Evolutionary conservation across 1,140 invertebrate genomes (phyloP), one percentile per base, ranked within the genome.

Genomic region (Rhopalosiphum padi): DNA sequence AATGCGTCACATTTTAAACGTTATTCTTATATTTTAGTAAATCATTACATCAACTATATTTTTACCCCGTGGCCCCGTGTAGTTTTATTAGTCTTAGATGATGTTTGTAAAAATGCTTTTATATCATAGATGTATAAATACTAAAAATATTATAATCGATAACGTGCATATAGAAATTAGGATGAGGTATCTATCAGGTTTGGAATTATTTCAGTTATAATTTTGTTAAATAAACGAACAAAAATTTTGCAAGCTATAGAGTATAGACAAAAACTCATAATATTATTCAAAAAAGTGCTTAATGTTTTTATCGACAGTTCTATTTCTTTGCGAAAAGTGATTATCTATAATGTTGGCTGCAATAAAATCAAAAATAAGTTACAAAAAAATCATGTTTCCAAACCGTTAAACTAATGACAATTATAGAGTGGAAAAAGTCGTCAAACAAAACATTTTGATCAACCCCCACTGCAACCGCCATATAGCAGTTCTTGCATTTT

Each of bases 371-470:
- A 11, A 68, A 9, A 60, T 37, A 90, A 90, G 55, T 68, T 68
- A 18, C 18, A 0, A 43, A 7, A 86, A 91, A 93, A 0, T 82
- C 91, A 53, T 93, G 91, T 55, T 93, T 55, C 23, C 2, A 18
- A 55, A n/a, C 35, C 48, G 43, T 93, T 55, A 93, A 93, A 86
- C 43, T 91, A 91, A 85, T 53, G 82, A 93, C 48, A 37, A n/a
- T 30, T 68, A 92, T 35, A 85, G 46, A 86, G 51, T 86, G 46
- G 25, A 55, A 51, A 93, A 93, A 93, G 35, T 93, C 91, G 35
- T 85, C 77, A 41, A 93, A 55, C 23, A 35, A 23, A 93, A 93
- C 48, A 93, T 93, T 93, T 41, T 51, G 86, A 93, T 93, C 82
- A 93, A 93, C 82, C 48, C 91, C 43, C 37, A 46, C 43, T 21